A percentile compares a stretch with the other conserved stretches of the same genome.
Evolutionary conservation across 2,888 invertebrate species (phyloP).

Genomic region (Phorcus lineatus): DNA sequence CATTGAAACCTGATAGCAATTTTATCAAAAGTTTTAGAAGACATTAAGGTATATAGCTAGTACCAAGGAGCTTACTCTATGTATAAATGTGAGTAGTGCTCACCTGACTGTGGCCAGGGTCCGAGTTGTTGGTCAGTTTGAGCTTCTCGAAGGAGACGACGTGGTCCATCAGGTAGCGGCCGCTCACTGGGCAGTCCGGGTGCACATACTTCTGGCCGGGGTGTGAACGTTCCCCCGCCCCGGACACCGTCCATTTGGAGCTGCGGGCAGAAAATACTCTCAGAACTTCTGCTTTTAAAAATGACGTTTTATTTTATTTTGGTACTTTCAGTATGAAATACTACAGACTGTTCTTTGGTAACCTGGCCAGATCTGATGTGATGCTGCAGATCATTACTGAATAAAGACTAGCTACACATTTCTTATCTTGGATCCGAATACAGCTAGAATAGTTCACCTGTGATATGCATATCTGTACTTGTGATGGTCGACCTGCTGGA

Average conservation of each 20-base stretch:
- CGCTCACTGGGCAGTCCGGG: conserved; percentile 58
- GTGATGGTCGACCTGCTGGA: conserved; percentile 57
- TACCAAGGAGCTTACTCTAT: no score
- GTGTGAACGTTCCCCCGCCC: conserved; percentile 51
- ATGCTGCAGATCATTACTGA: no score
- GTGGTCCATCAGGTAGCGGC: conserved; percentile 52
- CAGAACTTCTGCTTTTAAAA: no score
- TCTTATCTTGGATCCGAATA: background rate
- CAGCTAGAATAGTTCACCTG: conserved; percentile 43
- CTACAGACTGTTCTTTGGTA: no score
- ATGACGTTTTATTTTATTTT: no score
- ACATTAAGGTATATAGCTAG: no score
- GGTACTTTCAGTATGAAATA: no score
- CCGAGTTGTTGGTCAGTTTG: conserved; percentile 63
- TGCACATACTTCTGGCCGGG: conserved; percentile 49
- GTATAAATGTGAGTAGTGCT: background rate
- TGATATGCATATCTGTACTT: conserved; percentile 66
- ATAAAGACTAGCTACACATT: no score
- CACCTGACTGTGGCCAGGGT: conserved; percentile 55
- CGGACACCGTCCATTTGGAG: conserved; percentile 67
- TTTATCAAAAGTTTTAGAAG: no score
- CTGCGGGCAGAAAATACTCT: conserved; percentile 34
- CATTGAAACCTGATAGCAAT: no score
- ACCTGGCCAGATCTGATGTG: no score
- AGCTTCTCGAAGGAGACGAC: conserved; percentile 63